Evolutionary conservation across 2,113 vertebrate species (phyloP).

Genomic region (Gavia stellata): DNA sequence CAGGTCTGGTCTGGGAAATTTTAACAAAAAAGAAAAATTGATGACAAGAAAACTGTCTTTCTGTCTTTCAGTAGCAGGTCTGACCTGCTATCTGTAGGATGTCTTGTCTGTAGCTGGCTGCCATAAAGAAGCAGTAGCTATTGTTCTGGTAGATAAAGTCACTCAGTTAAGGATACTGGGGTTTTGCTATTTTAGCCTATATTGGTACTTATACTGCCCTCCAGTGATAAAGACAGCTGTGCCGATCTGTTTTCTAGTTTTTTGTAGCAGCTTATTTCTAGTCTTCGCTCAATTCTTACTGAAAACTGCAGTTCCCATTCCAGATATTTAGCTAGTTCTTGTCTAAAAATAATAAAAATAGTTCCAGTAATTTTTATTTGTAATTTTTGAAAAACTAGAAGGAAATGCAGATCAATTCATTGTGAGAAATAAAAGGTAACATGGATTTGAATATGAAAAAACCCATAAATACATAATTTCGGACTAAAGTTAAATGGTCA

Average conservation of each 20-base stretch:
- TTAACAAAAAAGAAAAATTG: neutral
- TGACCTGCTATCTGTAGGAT: neutral
- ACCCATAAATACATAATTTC: neutral
- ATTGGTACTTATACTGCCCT: conserved; percentile 9
- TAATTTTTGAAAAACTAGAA: neutral
- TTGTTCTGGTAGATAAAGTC: neutral
- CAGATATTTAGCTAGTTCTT: neutral
- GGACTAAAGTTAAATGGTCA: neutral
- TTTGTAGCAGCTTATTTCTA: neutral
- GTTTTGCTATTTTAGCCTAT: neutral
- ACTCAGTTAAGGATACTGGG: neutral
- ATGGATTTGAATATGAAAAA: neutral
- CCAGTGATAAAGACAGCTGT: neutral
- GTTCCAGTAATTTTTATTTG: neutral
- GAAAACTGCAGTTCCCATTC: neutral
- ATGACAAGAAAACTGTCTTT: neutral
- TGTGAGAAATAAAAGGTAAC: neutral
- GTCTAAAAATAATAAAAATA: neutral
- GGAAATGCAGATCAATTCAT: neutral
- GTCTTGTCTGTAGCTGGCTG: neutral
- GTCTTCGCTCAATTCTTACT: neutral
- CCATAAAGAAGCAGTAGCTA: neutral
- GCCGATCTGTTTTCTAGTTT: neutral
- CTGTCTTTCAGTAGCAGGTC: neutral
- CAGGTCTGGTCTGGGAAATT: neutral